Conservation (phyloP, 2,797 vertebrate species). For the Malurus splendens region DNA sequence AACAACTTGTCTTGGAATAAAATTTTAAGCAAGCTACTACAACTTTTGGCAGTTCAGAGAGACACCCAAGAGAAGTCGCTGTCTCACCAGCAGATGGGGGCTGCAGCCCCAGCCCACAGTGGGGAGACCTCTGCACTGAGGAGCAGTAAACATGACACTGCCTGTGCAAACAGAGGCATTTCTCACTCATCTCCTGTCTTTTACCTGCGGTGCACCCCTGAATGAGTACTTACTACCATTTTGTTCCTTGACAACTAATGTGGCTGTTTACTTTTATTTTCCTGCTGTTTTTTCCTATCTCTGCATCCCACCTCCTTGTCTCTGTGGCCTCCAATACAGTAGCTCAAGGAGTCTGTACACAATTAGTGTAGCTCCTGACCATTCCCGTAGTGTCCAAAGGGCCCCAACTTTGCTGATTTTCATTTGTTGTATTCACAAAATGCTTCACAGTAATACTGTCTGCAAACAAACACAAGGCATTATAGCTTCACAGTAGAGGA, state of each 20-base stretch:
- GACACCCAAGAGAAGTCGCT: not conserved
- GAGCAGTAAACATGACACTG: not conserved
- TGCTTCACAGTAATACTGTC: not conserved
- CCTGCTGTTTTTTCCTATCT: not conserved
- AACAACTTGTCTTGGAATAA: not conserved
- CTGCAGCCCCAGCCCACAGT: not conserved
- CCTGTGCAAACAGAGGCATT: not conserved
- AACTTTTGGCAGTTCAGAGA: not conserved
- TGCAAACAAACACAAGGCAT: not conserved
- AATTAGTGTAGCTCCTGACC: accelerated
- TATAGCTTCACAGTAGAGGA: not conserved
- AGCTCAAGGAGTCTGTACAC: not conserved
- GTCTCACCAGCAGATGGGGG: not conserved
- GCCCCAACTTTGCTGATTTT: not conserved
- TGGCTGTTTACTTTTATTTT: not conserved
- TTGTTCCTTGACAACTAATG: not conserved
- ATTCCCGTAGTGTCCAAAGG: accelerated
- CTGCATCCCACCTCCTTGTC: not conserved
- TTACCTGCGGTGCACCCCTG: not conserved
- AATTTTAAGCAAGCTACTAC: not conserved
- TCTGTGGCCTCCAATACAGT: not conserved
- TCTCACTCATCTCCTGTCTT: not conserved
- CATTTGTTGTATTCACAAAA: not conserved
- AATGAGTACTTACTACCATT: not conserved
- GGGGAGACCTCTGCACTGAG: not conserved